These are phyloP conservation scores for Pantherophis alleghaniensis DNA, from an alignment of 2,797 vertebrate species.

Conservation along the genomic window DNA sequence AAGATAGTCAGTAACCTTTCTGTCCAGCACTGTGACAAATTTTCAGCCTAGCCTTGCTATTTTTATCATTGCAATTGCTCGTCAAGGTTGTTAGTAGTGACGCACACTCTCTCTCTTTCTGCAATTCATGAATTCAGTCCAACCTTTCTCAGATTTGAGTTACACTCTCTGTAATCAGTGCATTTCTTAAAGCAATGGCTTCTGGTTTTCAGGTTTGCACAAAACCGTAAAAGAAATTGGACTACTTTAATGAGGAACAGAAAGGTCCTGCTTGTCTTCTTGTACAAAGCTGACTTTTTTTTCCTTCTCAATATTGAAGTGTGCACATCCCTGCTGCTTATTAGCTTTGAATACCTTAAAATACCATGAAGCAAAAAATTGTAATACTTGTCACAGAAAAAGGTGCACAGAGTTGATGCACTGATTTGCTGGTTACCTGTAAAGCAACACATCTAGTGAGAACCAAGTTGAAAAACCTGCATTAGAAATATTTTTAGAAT, in stretches of 20 bases:
- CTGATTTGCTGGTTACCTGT: not conserved
- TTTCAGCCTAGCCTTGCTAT: not conserved
- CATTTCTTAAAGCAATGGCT: not conserved
- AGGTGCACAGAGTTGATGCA: not conserved
- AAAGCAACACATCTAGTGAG: not conserved
- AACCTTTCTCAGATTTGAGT: not conserved
- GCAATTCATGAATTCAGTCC: not conserved
- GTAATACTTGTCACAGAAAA: not conserved
- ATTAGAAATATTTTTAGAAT: not conserved
- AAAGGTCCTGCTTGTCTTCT: not conserved
- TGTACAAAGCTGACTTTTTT: not conserved
- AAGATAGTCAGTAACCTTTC: not conserved
- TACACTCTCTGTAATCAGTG: not conserved
- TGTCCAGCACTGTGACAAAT: not conserved
- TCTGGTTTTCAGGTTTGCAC: not conserved
- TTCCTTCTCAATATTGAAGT: not conserved
- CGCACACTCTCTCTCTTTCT: not conserved
- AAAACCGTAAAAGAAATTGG: not conserved
- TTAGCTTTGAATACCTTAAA: not conserved
- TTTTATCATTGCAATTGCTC: not conserved
- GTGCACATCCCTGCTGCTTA: not conserved
- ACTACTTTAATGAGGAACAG: not conserved
- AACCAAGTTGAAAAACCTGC: not conserved
- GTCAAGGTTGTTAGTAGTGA: not conserved
- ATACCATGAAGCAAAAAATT: not conserved